Base-by-base conservation (phyloP, 2,888 invertebrate genomes). In the Philhelius pedissequus region DNA sequence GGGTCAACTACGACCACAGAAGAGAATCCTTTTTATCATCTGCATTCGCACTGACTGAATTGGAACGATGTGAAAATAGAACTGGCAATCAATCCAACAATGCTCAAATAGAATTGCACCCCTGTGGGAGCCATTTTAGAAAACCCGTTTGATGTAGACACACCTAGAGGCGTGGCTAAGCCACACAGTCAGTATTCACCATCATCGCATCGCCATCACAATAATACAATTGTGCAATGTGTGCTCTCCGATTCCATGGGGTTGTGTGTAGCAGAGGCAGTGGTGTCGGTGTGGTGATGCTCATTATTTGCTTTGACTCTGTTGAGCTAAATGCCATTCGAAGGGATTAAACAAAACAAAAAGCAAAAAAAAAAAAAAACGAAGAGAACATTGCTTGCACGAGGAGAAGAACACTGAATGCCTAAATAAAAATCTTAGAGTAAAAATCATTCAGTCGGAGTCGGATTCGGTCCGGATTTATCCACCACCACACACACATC, bases 401-500 rank as follows among this genome's bases (percentile, higher is more conserved):
- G 30, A 71, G 43, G 40, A 69, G 56, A 11, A 64, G 48, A n/a
- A 50, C 69, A 45, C 50, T 66, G 68, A 78, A 80, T 80, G 76
- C 84, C 80, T 80, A 80, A 80, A 84, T 80, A 71, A 84, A 84
- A 84, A 45, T 70, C 66, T 75, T 80, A 66, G 22, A 84, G 80
- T 84, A 80, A 84, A 71, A 84, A 80, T 84, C 84, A 84, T 84
- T 80, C 84, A 80, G 80, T 84, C 66, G 66, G 32, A 71, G 80
- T 20, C 56, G 68, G 76, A 80, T 80, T 84, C 80, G 32, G 68
- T 84, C 25, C 56, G 68, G 76, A 80, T 80, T 84, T 84, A 84
- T 71, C 52, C 64, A 56, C 52, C 64, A 56, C 75, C 64, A 66
- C 30, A 40, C 38, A 27, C 15, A 43, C 3, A 74, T n/a, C n/a